phyloP scores from a whole-genome alignment of 2,888 invertebrate species.

The Cephalotes varians region DNA sequence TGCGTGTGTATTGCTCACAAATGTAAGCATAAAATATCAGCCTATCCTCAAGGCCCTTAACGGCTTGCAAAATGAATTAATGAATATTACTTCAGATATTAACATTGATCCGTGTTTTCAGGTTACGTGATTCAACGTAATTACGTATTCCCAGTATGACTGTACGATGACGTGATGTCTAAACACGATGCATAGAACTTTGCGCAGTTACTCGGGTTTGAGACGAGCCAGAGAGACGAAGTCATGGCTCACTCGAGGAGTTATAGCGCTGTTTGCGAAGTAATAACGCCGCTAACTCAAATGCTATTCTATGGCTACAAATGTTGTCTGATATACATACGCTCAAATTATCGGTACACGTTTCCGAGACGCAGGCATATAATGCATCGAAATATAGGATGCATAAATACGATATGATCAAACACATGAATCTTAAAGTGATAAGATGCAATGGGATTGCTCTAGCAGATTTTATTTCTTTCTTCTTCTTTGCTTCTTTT shows the following conservation, averaged over 20 bases:
- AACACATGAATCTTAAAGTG: not conserved
- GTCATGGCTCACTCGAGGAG: slow-evolving; percentile 18
- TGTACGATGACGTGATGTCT: slow-evolving; percentile 50
- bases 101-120: slow-evolving; percentile 34
- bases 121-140: slow-evolving; percentile 40
- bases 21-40: not conserved
- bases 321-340: slow-evolving; percentile 4
- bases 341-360: slow-evolving; percentile 35
- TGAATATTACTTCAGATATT: slow-evolving; percentile 33
- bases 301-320: slow-evolving; percentile 45
- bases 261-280: slow-evolving; percentile 61
- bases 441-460: not conserved
- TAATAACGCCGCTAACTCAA: slow-evolving; percentile 61
- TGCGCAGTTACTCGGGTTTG: slow-evolving; percentile 39
- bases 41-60: not conserved
- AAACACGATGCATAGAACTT: slow-evolving; percentile 48
- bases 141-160: slow-evolving; percentile 52
- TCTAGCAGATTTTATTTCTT: not conserved
- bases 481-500: not conserved
- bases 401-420: not conserved
- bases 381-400: not conserved
- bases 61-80: slow-evolving; percentile 19
- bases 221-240: slow-evolving; percentile 41
- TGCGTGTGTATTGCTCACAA: not conserved
- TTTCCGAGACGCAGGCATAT: not conserved